phyloP scores from a whole-genome alignment of 2,888 invertebrate species.

The Napeogenes inachia region DNA sequence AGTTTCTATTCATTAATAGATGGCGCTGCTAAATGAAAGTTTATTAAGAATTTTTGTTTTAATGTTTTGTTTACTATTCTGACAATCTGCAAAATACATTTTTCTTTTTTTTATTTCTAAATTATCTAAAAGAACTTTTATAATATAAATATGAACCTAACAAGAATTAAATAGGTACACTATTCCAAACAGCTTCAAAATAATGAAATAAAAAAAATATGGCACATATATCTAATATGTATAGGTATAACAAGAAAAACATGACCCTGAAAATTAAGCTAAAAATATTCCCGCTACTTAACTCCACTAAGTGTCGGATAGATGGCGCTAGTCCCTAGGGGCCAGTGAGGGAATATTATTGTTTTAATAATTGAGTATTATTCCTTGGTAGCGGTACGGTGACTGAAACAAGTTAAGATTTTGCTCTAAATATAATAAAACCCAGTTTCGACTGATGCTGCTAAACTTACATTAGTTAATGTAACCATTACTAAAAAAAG shows the following conservation, averaged over 20 bases:
- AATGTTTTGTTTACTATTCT: too few species aligned
- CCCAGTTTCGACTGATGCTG: not conserved
- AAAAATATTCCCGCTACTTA: constrained; percentile 26
- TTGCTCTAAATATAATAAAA: not conserved
- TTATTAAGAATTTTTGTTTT: not conserved
- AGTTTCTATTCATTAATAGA: constrained; percentile 12
- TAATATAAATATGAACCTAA: too few species aligned
- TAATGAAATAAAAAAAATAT: too few species aligned
- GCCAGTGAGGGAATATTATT: constrained; percentile 53
- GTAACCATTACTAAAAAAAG: too few species aligned
- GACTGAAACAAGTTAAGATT: constrained; percentile 36
- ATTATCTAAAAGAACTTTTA: too few species aligned
- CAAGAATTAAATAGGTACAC: too few species aligned
- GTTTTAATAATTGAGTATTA: constrained; percentile 71
- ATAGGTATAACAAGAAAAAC: not conserved
- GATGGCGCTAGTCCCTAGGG: constrained; percentile 44
- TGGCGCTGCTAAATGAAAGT: constrained; percentile 9
- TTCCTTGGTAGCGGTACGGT: constrained; percentile 46
- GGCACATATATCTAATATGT: too few species aligned
- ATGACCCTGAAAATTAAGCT: not conserved
- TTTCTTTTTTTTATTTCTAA: too few species aligned
- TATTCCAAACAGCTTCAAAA: too few species aligned
- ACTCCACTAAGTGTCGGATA: constrained; percentile 35
- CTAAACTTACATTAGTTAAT: too few species aligned
- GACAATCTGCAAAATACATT: too few species aligned